Conservation (phyloP, 2,113 vertebrate genomes). For the Pelvicachromis taeniatus region DNA sequence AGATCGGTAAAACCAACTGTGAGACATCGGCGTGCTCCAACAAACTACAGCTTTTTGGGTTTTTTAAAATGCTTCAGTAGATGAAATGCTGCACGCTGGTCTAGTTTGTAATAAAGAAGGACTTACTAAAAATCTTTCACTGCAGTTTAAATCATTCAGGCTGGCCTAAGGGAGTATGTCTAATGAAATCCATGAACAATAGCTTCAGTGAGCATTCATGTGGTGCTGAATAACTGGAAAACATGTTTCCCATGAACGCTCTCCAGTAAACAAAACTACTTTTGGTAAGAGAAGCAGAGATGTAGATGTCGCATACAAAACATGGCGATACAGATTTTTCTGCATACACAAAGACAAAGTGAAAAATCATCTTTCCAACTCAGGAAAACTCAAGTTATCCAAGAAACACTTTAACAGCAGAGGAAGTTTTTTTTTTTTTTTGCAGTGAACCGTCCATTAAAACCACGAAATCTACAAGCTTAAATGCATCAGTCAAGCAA, state of each 20-base stretch:
- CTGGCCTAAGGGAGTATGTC: background rate
- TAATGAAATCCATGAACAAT: background rate
- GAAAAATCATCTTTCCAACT: background rate
- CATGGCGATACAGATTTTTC: background rate
- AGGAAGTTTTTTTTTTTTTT: background rate
- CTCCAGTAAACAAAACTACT: background rate
- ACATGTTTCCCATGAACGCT: background rate
- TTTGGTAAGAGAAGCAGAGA: background rate
- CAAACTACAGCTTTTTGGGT: background rate
- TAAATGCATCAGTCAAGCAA: background rate
- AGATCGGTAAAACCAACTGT: background rate
- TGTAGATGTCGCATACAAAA: background rate
- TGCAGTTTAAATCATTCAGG: background rate
- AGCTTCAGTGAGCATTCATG: background rate
- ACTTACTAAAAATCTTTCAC: background rate
- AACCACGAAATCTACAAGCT: background rate
- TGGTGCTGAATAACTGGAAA: background rate
- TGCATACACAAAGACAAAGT: background rate
- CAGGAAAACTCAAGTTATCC: background rate
- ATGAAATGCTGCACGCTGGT: accelerated
- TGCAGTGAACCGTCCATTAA: background rate
- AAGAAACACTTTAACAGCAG: background rate
- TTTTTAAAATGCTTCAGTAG: background rate
- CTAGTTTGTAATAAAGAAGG: background rate
- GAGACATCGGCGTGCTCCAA: background rate